phyloP scores from a whole-genome alignment of 2,888 invertebrate genomes.

The Amphimallon solstitiale region DNA sequence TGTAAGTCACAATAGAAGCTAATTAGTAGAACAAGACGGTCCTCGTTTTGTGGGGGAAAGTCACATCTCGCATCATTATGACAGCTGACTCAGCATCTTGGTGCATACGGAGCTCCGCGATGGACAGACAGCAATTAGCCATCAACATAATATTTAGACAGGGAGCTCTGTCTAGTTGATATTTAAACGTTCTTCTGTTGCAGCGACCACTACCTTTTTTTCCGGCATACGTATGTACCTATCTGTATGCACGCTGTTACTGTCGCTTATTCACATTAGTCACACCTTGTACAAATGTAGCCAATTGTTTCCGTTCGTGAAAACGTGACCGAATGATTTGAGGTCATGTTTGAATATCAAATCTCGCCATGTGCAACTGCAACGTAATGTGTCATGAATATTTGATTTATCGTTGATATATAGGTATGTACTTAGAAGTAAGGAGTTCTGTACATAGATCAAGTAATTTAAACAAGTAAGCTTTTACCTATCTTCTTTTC shows the following conservation, averaged over 20 bases:
- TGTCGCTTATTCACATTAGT: background rate
- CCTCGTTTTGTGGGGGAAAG: conserved; percentile 14
- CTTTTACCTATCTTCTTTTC: too few relatives aligned
- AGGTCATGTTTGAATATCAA: conserved; percentile 23
- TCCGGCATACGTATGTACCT: too few relatives aligned
- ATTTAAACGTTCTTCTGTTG: conserved; percentile 10
- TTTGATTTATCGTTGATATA: background rate
- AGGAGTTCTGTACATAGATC: too few relatives aligned
- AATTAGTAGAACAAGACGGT: conserved; percentile 29
- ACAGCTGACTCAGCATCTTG: conserved; percentile 30
- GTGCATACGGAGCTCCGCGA: background rate
- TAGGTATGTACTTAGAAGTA: background rate
- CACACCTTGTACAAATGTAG: conserved; percentile 19
- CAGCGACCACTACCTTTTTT: conserved; percentile 4
- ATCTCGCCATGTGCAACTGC: conserved; percentile 11
- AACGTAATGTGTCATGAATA: conserved; percentile 10
- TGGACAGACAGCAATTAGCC: conserved; percentile 24
- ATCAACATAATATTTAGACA: conserved; percentile 33
- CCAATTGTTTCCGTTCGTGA: conserved; percentile 24
- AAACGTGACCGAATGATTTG: conserved; percentile 26
- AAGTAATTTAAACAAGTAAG: too few relatives aligned
- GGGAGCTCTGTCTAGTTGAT: conserved; percentile 19
- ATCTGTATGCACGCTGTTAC: too few relatives aligned
- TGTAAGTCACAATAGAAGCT: conserved; percentile 14
- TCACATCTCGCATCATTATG: conserved; percentile 27